A percentile compares a stretch with the other conserved stretches of the same genome.
Evolutionary conservation across 2,113 vertebrate species (phyloP).

Genomic region (Cercopithecus mona): DNA sequence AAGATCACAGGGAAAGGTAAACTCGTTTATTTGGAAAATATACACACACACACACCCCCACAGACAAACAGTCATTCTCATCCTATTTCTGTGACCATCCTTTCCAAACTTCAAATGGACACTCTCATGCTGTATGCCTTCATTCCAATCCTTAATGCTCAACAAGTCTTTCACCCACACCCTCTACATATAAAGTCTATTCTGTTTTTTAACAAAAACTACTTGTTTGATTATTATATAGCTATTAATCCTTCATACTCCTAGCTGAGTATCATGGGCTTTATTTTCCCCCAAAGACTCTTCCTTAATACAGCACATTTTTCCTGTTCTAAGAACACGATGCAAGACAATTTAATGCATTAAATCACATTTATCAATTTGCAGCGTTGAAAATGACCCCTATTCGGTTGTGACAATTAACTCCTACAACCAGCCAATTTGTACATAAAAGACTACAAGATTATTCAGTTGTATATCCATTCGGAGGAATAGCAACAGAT

Average conservation of each 20-base stretch:
- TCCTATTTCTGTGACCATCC: not conserved
- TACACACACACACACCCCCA: not conserved
- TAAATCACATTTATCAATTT: constrained; percentile 41
- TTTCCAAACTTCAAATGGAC: not conserved
- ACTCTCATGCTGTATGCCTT: not conserved
- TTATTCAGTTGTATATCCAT: constrained; percentile 2
- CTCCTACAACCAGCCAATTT: constrained; percentile 40
- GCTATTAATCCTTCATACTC: not conserved
- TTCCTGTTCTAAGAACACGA: constrained; percentile 3
- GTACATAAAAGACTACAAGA: constrained; percentile 47
- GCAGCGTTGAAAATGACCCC: constrained; percentile 59
- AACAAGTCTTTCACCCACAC: not conserved
- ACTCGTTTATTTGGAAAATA: not conserved
- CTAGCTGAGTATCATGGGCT: not conserved
- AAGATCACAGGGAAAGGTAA: not conserved
- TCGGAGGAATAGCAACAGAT: not conserved
- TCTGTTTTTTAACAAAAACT: not conserved
- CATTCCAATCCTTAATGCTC: not conserved
- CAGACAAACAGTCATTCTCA: not conserved
- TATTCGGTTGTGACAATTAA: constrained; percentile 50
- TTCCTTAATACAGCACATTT: not conserved
- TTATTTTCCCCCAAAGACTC: not conserved
- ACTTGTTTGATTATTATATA: not conserved
- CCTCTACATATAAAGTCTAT: not conserved
- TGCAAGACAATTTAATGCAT: constrained; percentile 47